Base-by-base conservation (phyloP, 2,888 invertebrate genomes). In the Caenorhabditis doughertyi region DNA sequence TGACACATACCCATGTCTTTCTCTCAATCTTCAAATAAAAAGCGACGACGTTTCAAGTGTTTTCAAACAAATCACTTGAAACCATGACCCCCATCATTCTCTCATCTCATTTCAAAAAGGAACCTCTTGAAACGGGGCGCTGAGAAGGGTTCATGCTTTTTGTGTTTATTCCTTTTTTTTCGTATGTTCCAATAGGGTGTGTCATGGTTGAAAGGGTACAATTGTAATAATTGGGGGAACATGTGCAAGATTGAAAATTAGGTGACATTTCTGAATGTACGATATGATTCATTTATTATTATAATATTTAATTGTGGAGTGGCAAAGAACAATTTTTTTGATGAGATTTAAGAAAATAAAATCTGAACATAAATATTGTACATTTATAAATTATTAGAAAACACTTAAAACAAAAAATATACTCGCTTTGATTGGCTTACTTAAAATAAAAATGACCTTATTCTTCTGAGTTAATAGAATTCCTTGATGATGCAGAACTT, bases 351-450 rank as follows among this genome's bases (percentile, higher is more conserved):
- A 60, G 11, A 21, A 27, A 27, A 29, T 42, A 25, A 44, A 62
- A 11, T n/a, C n/a, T n/a, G n/a, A n/a, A 8, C 23, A 25, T 27
- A 35, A 51, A 18, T 58, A n/a, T 58, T 32, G 2, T 51, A 16
- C 27, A 25, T 56, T 11, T 7, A 53, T 18, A 55, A 21, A 56
- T 44, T 56, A 35, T 21, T 32, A 51, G 27, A 35, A 35, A 35
- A 35, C 5, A 35, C 5, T 5, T 5, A 35, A 47, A 18, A 47
- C 18, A 47, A 47, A 47, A 47, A 47, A 47, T 60, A 62, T 74
- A 74, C 74, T 74, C 74, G 74, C 74, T 65, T 74, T 74, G 35
- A 60, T 21, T 72, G 71, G 74, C 65, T 62, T 47, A 60, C 42
- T 29, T 60, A 25, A n/a, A 55, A 25, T 7, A n/a, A 62, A 56